A percentile compares a stretch with the other conserved stretches of the same genome.
These are phyloP conservation scores for Entosphenus tridentatus DNA, from an alignment of 2,113 vertebrate genomes.

Conservation along the genomic window DNA sequence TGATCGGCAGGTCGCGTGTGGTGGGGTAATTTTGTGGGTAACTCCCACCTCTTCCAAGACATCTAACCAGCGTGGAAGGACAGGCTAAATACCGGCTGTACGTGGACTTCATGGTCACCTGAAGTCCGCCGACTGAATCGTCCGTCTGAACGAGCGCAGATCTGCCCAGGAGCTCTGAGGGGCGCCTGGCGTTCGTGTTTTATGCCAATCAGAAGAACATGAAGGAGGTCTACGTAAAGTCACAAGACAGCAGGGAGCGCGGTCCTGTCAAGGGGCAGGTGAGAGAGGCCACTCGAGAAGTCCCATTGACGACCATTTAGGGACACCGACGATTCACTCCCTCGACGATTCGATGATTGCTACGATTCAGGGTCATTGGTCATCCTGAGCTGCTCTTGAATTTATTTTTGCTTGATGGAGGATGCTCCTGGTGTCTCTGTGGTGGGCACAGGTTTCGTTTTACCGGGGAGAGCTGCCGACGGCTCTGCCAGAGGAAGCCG, in stretches of 20 bases:
- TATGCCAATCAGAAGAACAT: conserved; percentile 71
- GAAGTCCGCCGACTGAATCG: conserved; percentile 2
- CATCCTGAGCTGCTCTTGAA: too few relatives aligned
- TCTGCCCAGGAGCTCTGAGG: conserved; percentile 53
- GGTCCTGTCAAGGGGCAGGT: conserved; percentile 70
- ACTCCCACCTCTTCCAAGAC: too few relatives aligned
- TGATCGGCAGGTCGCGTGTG: too few relatives aligned
- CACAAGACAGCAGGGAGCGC: conserved; percentile 25
- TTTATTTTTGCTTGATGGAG: conserved; percentile 1
- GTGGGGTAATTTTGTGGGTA: too few relatives aligned
- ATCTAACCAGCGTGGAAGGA: too few relatives aligned
- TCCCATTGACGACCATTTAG: neutral
- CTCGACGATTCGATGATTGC: neutral
- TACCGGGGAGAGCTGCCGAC: conserved; percentile 51
- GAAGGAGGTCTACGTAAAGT: conserved; percentile 66
- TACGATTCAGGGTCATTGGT: neutral
- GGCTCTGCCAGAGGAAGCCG: conserved; percentile 43
- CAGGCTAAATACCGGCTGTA: neutral
- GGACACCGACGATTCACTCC: neutral
- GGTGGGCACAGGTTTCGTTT: conserved; percentile 55
- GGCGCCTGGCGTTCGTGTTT: conserved; percentile 58
- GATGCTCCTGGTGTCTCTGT: conserved; percentile 9
- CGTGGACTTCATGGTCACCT: neutral
- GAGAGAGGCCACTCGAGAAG: conserved; percentile 10
- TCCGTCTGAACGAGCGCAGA: conserved; percentile 22